These are phyloP conservation scores for Poeciliopsis gracilis DNA, from an alignment of 2,797 vertebrate genomes.

Conservation along the genomic window DNA sequence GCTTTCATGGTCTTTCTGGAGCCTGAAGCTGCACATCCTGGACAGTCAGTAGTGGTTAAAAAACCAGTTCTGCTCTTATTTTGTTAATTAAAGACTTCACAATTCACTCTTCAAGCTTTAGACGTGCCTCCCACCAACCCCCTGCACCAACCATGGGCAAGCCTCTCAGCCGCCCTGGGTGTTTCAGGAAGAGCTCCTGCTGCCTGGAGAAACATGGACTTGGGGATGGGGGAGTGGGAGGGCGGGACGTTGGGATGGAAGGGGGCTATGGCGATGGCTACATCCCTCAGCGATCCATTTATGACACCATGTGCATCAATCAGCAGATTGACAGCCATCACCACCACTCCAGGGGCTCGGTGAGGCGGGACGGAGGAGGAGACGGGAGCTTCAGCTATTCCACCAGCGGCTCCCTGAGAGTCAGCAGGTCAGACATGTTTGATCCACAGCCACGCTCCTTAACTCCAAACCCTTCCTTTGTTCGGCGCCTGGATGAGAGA, in stretches of 20 bases:
- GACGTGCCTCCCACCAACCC: conserved; percentile 65
- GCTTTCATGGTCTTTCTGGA: conserved; percentile 23
- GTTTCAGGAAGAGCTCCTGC: conserved; percentile 93
- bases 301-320: conserved; percentile 96
- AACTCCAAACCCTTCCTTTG: conserved; percentile 78
- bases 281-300: conserved; percentile 94
- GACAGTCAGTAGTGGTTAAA: conserved; percentile 11
- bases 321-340: conserved; percentile 89
- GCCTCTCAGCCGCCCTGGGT: conserved; percentile 96
- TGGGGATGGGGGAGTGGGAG: conserved; percentile 83
- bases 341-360: conserved; percentile 85
- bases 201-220: conserved; percentile 93
- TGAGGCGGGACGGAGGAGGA: conserved; percentile 83
- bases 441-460: conserved; percentile 87
- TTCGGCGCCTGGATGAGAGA: conserved; percentile 91
- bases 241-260: conserved; percentile 85
- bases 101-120: conserved; percentile 71
- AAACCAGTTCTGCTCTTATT: conserved; percentile 16
- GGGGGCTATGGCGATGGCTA: conserved; percentile 97
- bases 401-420: conserved; percentile 90
- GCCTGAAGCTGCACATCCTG: conserved; percentile 17
- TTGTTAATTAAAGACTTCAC: conserved; percentile 61
- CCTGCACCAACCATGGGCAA: conserved; percentile 90
- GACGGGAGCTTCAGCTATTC: conserved; percentile 88
- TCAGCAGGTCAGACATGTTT: conserved; percentile 84